These are phyloP conservation scores for Pollachius pollachius DNA, from an alignment of 2,113 vertebrate genomes.

Conservation along the genomic window DNA sequence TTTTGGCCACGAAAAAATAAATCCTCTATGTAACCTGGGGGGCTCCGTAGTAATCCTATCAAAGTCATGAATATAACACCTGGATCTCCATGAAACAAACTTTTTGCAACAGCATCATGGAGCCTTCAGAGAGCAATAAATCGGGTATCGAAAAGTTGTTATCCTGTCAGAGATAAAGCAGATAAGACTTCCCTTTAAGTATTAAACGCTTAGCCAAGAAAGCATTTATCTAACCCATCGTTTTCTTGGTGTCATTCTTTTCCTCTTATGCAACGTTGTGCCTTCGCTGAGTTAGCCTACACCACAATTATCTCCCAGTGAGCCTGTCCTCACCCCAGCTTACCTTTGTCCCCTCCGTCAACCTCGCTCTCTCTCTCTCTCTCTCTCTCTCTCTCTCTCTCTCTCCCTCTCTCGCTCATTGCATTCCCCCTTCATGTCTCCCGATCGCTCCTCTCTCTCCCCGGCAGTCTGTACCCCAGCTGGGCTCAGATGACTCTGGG, in stretches of 20 bases:
- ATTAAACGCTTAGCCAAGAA: neutral
- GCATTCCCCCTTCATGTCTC: neutral
- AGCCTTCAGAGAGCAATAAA: no score
- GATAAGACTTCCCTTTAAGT: no score
- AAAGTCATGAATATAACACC: no score
- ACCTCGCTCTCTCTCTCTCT: conserved; percentile 22
- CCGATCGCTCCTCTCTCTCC: conserved; percentile 14
- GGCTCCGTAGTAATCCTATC: no score
- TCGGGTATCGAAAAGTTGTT: no score
- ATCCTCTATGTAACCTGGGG: no score
- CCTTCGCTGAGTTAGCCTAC: no score
- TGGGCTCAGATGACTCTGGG: conserved; percentile 62
- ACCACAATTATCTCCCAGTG: neutral
- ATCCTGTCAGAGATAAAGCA: no score
- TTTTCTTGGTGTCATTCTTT: neutral
- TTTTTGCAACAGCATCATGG: no score
- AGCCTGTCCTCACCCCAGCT: conserved; percentile 42
- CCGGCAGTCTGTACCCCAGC: conserved; percentile 66
- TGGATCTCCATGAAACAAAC: no score
- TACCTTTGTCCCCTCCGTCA: conserved; percentile 59
- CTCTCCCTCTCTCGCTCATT: conserved; percentile 10
- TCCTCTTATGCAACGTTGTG: neutral
- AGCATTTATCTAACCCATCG: neutral
- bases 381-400: conserved; percentile 54
- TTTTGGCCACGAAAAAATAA: no score